phyloP scores from a whole-genome alignment of 2,888 invertebrate species.

The Nysson spinosus region DNA sequence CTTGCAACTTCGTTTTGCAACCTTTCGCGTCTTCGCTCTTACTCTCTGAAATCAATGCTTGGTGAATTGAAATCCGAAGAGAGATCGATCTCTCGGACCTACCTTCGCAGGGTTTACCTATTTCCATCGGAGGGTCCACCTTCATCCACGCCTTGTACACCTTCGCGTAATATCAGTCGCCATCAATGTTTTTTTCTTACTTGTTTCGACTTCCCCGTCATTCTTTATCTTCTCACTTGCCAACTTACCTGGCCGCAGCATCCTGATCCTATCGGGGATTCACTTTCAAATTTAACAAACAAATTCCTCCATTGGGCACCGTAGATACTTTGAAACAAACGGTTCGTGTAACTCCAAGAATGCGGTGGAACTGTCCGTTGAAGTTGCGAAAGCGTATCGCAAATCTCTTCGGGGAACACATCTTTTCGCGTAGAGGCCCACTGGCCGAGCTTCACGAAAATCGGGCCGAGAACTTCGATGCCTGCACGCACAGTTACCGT shows the following conservation, averaged over 20 bases:
- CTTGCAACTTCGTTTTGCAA: conserved; percentile 49
- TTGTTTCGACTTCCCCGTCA: not conserved
- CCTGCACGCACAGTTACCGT: conserved; percentile 54
- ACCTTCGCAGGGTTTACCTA: too few relatives aligned
- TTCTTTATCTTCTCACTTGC: not conserved
- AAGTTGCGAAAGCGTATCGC: conserved; percentile 72
- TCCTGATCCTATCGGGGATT: conserved; percentile 78
- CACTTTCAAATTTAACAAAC: conserved; percentile 72
- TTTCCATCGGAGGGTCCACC: conserved; percentile 28
- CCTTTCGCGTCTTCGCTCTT: not conserved
- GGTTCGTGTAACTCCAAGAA: conserved; percentile 74
- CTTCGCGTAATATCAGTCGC: conserved; percentile 42
- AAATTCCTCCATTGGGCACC: conserved; percentile 73
- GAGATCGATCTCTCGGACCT: too few relatives aligned
- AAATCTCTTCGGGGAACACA: conserved; percentile 77
- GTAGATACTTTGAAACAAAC: conserved; percentile 68
- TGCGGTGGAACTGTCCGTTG: conserved; percentile 72
- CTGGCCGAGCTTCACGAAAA: conserved; percentile 79
- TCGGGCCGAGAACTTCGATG: conserved; percentile 77
- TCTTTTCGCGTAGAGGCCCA: conserved; percentile 79
- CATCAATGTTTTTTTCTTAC: not conserved
- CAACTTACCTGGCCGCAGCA: conserved; percentile 78
- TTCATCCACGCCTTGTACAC: conserved; percentile 73
- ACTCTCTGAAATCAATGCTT: conserved; percentile 38
- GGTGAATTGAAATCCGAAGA: too few relatives aligned